These are phyloP conservation scores for Martes martes DNA, from an alignment of 2,113 vertebrate species.

Conservation along the genomic window DNA sequence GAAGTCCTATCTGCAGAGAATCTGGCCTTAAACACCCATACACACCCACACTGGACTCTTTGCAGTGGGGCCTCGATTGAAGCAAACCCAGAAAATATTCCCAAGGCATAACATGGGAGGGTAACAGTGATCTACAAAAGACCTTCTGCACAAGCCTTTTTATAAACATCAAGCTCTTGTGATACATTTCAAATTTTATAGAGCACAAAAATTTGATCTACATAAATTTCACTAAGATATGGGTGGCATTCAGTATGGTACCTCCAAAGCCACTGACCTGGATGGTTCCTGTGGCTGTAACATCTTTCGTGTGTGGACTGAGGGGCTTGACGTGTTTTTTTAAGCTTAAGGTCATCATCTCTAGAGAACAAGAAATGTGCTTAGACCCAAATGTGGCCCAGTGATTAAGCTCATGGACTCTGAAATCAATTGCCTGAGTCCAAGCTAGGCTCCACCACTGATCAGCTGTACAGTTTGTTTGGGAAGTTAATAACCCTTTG, in stretches of 20 bases:
- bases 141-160: background rate
- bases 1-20: background rate
- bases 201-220: conserved; percentile 1
- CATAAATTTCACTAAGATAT: background rate
- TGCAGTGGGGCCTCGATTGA: background rate
- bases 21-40: background rate
- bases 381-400: background rate
- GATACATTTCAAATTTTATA: background rate
- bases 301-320: background rate
- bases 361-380: background rate
- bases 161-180: background rate
- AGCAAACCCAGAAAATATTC: background rate
- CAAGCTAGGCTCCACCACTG: background rate
- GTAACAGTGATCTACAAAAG: background rate
- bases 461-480: background rate
- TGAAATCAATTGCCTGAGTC: background rate
- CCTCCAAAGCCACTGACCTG: background rate
- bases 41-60: background rate
- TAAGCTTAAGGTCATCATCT: background rate
- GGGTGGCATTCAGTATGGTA: background rate
- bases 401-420: background rate
- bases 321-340: background rate
- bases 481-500: background rate
- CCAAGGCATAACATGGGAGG: background rate
- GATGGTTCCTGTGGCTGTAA: background rate